Evolutionary conservation across 2,888 invertebrate genomes (phyloP).

Genomic region (Cephus sareptanus): DNA sequence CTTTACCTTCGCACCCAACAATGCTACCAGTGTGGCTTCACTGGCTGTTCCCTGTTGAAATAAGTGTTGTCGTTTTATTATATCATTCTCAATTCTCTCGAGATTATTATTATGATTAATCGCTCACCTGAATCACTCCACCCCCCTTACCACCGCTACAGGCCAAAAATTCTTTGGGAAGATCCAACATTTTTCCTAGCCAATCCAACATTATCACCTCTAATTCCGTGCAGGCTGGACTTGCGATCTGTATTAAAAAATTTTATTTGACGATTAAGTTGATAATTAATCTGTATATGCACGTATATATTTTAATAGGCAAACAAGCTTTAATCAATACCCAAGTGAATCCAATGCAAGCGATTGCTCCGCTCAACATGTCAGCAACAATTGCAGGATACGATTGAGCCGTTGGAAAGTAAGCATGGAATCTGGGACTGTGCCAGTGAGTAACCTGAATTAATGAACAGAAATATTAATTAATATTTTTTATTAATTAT

Average conservation of each 20-base stretch:
- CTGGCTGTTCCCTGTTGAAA: slow-evolving; percentile 86
- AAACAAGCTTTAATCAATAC: slow-evolving; percentile 68
- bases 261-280: too few relatives aligned
- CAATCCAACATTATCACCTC: slow-evolving; percentile 96
- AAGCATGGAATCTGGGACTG: slow-evolving; percentile 94
- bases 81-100: too few relatives aligned
- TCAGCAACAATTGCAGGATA: slow-evolving; percentile 95
- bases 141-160: slow-evolving; percentile 84
- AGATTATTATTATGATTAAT: too few relatives aligned
- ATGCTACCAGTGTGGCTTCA: slow-evolving; percentile 91
- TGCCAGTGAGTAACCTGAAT: slow-evolving; percentile 91
- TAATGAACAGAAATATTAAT: background rate
- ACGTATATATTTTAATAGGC: too few relatives aligned
- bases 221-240: slow-evolving; percentile 95
- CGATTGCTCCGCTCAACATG: slow-evolving; percentile 94
- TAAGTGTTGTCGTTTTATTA: too few relatives aligned
- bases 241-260: slow-evolving; percentile 76
- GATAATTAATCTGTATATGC: too few relatives aligned
- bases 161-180: slow-evolving; percentile 87
- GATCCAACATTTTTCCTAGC: slow-evolving; percentile 91
- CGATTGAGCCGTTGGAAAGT: slow-evolving; percentile 93
- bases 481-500: background rate
- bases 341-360: slow-evolving; percentile 97
- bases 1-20: slow-evolving; percentile 89
- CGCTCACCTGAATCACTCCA: slow-evolving; percentile 78